A percentile compares a stretch with the other conserved stretches of the same genome.
phyloP scores from a whole-genome alignment of 2,113 vertebrate species.

The Galeopterus variegatus region DNA sequence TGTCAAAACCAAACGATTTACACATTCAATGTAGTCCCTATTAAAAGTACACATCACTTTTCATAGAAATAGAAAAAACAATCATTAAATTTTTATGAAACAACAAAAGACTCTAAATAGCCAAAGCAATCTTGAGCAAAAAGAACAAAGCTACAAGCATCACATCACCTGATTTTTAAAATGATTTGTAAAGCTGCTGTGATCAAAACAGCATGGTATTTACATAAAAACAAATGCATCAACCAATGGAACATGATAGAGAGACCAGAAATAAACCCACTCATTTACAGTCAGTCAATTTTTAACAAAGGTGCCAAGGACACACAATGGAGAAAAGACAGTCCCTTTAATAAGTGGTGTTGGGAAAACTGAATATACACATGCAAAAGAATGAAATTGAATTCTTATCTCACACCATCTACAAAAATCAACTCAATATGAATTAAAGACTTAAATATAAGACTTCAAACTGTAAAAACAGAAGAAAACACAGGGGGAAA shows the following conservation, averaged over 20 bases:
- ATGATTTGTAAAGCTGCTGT: neutral
- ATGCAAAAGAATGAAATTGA: neutral
- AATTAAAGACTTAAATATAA: neutral
- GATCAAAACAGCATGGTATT: neutral
- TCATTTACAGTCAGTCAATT: too few species aligned
- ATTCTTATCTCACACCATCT: neutral
- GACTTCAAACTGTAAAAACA: neutral
- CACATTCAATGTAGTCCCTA: neutral
- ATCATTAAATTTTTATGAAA: neutral
- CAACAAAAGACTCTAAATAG: neutral
- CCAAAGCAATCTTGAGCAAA: neutral
- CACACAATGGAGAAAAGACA: neutral
- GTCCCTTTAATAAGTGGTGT: neutral
- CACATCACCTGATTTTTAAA: neutral
- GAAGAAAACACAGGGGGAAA: neutral
- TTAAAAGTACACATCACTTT: neutral
- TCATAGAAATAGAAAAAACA: neutral
- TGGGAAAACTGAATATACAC: neutral
- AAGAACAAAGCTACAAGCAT: neutral
- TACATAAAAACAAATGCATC: neutral
- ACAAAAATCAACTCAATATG: neutral
- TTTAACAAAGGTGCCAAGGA: too few species aligned
- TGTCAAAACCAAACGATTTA: neutral
- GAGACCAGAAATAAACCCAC: neutral
- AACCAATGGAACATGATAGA: neutral